Percentiles rank a stretch among this genome's conserved stretches.
phyloP scores from a whole-genome alignment of 2,888 invertebrate genomes.

The Microplitis deprimator region DNA sequence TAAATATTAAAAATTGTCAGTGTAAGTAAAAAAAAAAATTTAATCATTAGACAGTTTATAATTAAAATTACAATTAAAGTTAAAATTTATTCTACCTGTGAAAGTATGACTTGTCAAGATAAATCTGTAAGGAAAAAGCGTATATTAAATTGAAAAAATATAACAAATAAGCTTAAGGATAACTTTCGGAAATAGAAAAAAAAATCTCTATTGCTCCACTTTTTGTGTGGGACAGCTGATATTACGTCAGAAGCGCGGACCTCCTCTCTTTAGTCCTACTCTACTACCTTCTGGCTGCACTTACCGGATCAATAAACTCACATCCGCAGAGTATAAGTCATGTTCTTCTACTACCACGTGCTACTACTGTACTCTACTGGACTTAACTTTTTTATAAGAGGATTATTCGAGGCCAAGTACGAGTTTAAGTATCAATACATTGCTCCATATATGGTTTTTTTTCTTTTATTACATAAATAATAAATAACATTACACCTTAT shows the following conservation, averaged over 20 bases:
- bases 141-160: neutral
- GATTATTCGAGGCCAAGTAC: slow-evolving; percentile 32
- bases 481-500: neutral
- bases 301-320: slow-evolving; percentile 63
- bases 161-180: slow-evolving; percentile 10
- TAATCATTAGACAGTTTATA: neutral
- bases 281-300: slow-evolving; percentile 53
- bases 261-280: slow-evolving; percentile 53
- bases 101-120: no score
- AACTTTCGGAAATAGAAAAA: slow-evolving; percentile 34
- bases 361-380: slow-evolving; percentile 15
- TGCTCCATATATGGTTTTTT: neutral
- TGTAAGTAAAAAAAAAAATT: neutral
- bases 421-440: slow-evolving; percentile 15
- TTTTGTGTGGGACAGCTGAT: slow-evolving; percentile 53
- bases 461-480: neutral
- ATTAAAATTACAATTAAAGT: neutral
- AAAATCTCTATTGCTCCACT: slow-evolving; percentile 56
- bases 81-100: neutral
- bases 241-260: slow-evolving; percentile 57
- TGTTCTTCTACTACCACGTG: slow-evolving; percentile 34
- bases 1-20: neutral
- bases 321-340: slow-evolving; percentile 42
- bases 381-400: slow-evolving; percentile 7
- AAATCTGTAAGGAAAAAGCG: neutral